phyloP scores from a whole-genome alignment of 2,113 vertebrate species.

The Nothoprocta pentlandii region DNA sequence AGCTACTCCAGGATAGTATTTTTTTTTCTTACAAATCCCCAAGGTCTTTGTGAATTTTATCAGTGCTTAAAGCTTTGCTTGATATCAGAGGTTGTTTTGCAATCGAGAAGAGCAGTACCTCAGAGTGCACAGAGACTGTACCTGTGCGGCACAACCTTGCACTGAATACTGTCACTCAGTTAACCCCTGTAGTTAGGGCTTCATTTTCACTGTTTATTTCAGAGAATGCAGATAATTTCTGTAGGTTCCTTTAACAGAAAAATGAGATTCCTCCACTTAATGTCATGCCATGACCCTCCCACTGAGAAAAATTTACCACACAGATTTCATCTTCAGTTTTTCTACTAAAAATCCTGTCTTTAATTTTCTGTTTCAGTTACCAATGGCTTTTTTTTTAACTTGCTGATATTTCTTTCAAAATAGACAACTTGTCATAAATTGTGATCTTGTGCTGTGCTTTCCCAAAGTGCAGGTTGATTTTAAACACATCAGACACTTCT shows the following conservation, averaged over 20 bases:
- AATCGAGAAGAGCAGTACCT: background rate
- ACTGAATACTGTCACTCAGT: background rate
- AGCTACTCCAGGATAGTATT: background rate
- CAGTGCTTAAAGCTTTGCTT: background rate
- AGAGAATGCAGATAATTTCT: background rate
- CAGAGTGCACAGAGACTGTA: background rate
- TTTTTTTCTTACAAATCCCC: background rate
- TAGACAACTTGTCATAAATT: background rate
- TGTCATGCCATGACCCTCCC: fast-evolving
- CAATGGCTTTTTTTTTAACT: background rate
- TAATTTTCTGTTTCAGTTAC: background rate
- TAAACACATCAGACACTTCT: background rate
- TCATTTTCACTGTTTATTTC: background rate
- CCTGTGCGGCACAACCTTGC: background rate
- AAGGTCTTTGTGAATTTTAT: background rate
- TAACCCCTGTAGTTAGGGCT: fast-evolving
- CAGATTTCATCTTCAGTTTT: background rate
- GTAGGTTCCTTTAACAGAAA: background rate
- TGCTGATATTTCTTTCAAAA: constrained; percentile 21
- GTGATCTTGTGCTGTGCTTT: background rate
- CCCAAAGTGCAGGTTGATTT: background rate
- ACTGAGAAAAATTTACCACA: background rate
- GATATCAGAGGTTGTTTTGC: background rate
- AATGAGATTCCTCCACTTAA: background rate
- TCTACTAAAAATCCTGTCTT: background rate